Base-by-base conservation (phyloP, 2,113 vertebrate species). In the Myotis yumanensis region DNA sequence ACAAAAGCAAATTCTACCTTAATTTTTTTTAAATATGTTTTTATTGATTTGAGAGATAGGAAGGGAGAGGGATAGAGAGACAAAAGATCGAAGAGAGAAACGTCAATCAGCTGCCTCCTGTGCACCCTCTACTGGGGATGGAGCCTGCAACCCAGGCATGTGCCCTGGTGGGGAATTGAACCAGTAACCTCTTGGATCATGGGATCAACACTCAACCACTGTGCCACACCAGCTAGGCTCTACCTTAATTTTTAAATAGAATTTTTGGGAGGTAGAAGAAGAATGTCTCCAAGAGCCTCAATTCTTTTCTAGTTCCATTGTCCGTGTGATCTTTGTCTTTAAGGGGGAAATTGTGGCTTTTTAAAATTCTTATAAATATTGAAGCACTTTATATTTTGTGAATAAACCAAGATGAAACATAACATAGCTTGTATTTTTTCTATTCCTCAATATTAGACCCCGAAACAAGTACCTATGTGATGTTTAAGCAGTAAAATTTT, bases 351-450 rank as follows among this genome's bases (percentile, higher is more conserved):
- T 68, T 51, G 17, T 92, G 69, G 6, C 17, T 9, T 75, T 85
- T 83, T 80, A 43, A 40, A 30, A 14, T 64, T 90, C 22, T 90
- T 88, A 18, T 6, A 97, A 46, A 81, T 93, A 85, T 54, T 86
- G 37, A 85, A 91, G 37, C 43, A 88, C 43, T 93, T 95, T 81
- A 40, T 79, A 32, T 86, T 97, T 73, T 79, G 43, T 90, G 37
- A 71, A 77, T 77, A 86, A 94, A 90, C 11, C 48, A 81, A 66
- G 32, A 75, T 88, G 52, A 25, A 76, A 5, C 14, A 37, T 93
- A 93, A 64, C 22, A 64, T 37, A 85, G 16, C 51, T 87, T 80
- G 25, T 89, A 30, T 79, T 81, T 92, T n/a, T 91, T 80, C 90
- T 85, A 76, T 85, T 46, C 30, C 15, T 84, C 43, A 54, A 40